Evolutionary conservation across 2,113 vertebrate species (phyloP).

Genomic region (Labrus mixtus): DNA sequence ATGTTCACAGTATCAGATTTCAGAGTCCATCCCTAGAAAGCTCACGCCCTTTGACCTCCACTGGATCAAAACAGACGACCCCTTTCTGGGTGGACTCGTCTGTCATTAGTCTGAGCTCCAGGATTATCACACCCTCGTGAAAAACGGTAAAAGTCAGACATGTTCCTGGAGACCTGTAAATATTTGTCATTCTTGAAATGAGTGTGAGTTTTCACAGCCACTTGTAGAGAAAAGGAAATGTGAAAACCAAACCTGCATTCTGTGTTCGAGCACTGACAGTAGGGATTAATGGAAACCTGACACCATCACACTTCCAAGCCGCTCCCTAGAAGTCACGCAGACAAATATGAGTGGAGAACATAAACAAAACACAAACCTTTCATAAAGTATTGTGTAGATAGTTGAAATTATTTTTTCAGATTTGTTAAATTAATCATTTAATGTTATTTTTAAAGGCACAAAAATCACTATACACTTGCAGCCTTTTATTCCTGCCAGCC

Average conservation of each 20-base stretch:
- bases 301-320: background rate
- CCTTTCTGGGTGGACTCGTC: background rate
- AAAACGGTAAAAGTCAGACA: constrained; percentile 11
- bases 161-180: background rate
- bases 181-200: constrained; percentile 4
- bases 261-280: constrained; percentile 4
- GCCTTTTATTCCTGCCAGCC: background rate
- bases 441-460: background rate
- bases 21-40: constrained; percentile 32
- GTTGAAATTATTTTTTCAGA: background rate
- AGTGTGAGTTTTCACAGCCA: background rate
- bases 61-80: constrained; percentile 7
- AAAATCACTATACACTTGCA: no score
- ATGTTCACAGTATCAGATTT: constrained; percentile 22
- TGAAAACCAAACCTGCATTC: constrained; percentile 6
- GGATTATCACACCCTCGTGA: constrained; percentile 38
- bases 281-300: constrained; percentile 25
- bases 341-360: background rate
- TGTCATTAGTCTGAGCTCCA: constrained; percentile 29
- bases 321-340: background rate
- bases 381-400: no score
- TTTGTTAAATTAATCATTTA: background rate
- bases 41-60: constrained; percentile 19
- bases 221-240: background rate
- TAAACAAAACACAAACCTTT: no score